Base-by-base conservation (phyloP, 2,113 vertebrate genomes). In the Ictalurus punctatus region DNA sequence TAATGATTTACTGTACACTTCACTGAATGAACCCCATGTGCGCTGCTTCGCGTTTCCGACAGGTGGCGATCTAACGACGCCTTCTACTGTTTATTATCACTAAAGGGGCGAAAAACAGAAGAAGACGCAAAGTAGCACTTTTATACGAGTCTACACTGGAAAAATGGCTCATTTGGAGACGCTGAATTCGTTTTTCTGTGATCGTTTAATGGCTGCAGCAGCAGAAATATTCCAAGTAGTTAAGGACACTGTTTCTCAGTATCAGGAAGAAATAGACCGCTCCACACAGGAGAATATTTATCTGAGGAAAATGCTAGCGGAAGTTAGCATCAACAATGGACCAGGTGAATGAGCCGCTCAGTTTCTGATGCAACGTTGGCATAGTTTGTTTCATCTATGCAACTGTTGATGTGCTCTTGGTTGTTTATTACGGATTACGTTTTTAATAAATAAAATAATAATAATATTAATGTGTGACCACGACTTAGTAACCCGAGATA, bases 151-250 rank as follows among this genome's bases (percentile, higher is more conserved):
- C n/a, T 65, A 63, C n/a, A 2, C 16, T 52, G 52, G 7, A 1
- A n/a, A 61, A 80, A 90, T 82, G 78, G 12, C 80, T 59, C 44
- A 89, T 27, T 23, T 89, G 74, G 90, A 88, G 79, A 86, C 85
- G 27, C 56, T 90, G 40, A 88, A 89, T 58, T 86, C 87, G n/a
- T 84, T 90, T 88, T 69, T 90, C 12, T 83, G 87, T 27, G 88
- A 90, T 1, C 87, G 90, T 13, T 71, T 90, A 52, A 52, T 88
- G 85, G 87, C 87, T 27, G 90, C 86, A 6, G 90, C 90, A 23
- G 87, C 85, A 67, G 90, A 90, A 71, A 89, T 90, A 58, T 90
- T 71, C 37, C 84, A 90, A 63, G 84, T 85, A 17, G 87, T 90
- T 8, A 89, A 89, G 74, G 90, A 86, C 52, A 90, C 59, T 8